Evolutionary conservation across 2,888 invertebrate species (phyloP), one percentile per base, ranked within the genome.

Genomic region (Bibio marci): DNA sequence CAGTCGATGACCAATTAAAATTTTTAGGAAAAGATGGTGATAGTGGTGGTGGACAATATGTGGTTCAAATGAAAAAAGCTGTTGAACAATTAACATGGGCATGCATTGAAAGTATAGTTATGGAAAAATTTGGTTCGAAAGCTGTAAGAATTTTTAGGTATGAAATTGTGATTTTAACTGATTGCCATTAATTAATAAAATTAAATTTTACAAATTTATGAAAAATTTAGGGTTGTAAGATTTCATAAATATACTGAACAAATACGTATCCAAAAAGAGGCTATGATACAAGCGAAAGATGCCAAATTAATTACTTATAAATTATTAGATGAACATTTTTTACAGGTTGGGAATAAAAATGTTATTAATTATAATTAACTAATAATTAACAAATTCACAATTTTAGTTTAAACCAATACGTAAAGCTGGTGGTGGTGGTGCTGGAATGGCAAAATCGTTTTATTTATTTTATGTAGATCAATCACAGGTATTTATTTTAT

Each of bases 211-310:
- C n/a, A 13, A 30, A 40, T 39, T 11, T 5, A 33, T 31, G 26
- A 30, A 25, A 28, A 19, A 44, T 54, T 49, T 56, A 78, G 90
- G 44, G 70, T 95, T 44, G 75, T 95, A 26, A 70, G 80, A 36
- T 58, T 69, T 30, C 82, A 81, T 52, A 79, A 79, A 48, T 87
- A 76, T 53, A 75, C 92, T 42, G 94, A 94, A 57, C 87, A 91
- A 49, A 91, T 87, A 45, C 80, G 86, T 54, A 81, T 95, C 41
- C 91, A 92, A 56, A 83, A 86, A 51, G 65, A 82, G 47, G 90
- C 86, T 0, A 91, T 95, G 92, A 74, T 95, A 49, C 85, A 88
- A 1, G 80, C 85, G 18, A 95, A 94, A 57, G 90, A 92, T 58
- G 85, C 88, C 3, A 94, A 94, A 56, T 74, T 82, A 45, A 61